These are phyloP conservation scores for Crotophaga sulcirostris DNA, from an alignment of 2,113 vertebrate genomes.

Conservation along the genomic window DNA sequence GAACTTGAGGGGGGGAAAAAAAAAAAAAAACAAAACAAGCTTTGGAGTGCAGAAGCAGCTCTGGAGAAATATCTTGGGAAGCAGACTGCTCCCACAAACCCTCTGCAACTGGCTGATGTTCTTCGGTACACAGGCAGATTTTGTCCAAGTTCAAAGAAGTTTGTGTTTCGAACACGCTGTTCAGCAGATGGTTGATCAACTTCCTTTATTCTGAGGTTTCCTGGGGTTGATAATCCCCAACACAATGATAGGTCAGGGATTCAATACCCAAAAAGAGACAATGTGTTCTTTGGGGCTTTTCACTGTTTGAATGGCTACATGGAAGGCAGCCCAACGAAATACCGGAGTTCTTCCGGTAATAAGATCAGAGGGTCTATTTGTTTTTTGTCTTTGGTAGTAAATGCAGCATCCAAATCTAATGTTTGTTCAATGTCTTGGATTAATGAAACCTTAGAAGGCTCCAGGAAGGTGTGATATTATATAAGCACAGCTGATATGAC, in stretches of 20 bases:
- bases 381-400: neutral
- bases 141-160: neutral
- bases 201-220: conserved; percentile 8
- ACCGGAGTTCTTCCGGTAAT: neutral
- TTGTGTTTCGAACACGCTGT: neutral
- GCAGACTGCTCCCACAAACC: neutral
- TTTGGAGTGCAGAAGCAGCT: neutral
- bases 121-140: neutral
- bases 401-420: neutral
- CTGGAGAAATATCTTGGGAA: neutral
- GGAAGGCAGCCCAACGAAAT: conserved; percentile 21
- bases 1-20: neutral
- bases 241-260: neutral
- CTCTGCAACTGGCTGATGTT: neutral
- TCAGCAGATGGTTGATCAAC: neutral
- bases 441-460: neutral
- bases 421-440: neutral
- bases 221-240: neutral
- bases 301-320: neutral
- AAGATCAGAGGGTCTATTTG: neutral
- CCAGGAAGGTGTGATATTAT: neutral
- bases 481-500: neutral
- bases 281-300: neutral
- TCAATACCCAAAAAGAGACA: neutral
- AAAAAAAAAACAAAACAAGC: neutral